phyloP scores from a whole-genome alignment of 2,113 vertebrate species.

The Zosterops lateralis region DNA sequence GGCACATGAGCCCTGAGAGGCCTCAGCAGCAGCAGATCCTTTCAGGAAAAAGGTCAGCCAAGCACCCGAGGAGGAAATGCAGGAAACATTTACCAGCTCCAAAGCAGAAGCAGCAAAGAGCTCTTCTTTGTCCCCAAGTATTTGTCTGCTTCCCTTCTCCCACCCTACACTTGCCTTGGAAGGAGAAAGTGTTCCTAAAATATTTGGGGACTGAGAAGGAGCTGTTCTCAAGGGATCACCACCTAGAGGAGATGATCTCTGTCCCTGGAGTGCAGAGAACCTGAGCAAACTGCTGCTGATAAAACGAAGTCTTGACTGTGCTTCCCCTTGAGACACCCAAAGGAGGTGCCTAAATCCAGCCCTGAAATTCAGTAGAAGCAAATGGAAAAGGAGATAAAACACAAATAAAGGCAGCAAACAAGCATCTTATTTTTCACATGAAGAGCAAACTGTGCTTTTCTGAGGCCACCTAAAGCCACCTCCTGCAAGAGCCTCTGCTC shows the following conservation, averaged over 20 bases:
- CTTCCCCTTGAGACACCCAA: not conserved
- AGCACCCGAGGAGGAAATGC: not conserved
- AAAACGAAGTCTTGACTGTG: not conserved
- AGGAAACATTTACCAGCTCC: not conserved
- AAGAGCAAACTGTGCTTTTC: not conserved
- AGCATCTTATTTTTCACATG: not conserved
- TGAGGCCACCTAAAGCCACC: not conserved
- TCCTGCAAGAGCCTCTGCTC: not conserved
- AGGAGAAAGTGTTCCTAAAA: not conserved
- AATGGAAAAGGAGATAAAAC: not conserved
- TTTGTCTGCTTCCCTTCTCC: not conserved
- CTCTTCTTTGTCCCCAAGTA: not conserved
- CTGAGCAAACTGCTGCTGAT: not conserved
- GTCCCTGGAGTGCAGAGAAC: not conserved
- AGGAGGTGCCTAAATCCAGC: not conserved
- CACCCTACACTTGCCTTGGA: not conserved
- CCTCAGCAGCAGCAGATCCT: not conserved
- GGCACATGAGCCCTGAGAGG: conserved; percentile 11
- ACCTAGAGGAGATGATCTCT: not conserved
- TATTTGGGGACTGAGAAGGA: not conserved
- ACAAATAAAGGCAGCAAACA: not conserved
- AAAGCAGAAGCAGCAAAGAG: not conserved
- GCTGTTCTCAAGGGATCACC: not conserved
- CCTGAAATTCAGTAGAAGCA: not conserved
- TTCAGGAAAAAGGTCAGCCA: conserved; percentile 7